Conservation (phyloP, 1,140 invertebrate species). For the Marisa cornuarietis region DNA sequence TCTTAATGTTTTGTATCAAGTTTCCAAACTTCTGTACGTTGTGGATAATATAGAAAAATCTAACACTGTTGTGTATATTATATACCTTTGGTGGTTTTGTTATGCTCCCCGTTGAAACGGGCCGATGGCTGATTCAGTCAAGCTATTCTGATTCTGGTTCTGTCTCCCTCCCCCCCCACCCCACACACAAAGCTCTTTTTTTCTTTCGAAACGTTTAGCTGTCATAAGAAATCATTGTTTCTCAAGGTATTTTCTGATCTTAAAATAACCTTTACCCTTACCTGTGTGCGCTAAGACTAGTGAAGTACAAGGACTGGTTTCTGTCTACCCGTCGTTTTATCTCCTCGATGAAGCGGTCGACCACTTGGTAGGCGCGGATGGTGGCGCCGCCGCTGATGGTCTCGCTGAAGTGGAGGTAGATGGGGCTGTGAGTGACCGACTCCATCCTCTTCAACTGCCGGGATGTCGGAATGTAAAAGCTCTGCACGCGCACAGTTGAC, state of each 20-base stretch:
- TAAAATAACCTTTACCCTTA: neutral
- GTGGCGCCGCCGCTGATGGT: conserved; percentile 68
- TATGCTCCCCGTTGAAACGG: too few relatives aligned
- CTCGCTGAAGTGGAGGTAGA: conserved; percentile 70
- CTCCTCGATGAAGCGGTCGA: conserved; percentile 67
- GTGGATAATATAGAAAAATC: too few relatives aligned
- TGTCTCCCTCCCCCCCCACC: neutral
- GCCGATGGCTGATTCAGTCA: too few relatives aligned
- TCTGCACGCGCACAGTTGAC: conserved; percentile 42
- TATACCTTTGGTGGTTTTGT: too few relatives aligned
- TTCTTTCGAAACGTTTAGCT: too few relatives aligned
- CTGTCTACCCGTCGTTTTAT: conserved; percentile 66
- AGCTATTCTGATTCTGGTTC: neutral
- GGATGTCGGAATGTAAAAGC: conserved; percentile 69
- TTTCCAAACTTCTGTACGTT: too few relatives aligned
- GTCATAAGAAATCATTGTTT: too few relatives aligned
- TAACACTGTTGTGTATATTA: too few relatives aligned
- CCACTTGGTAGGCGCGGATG: conserved; percentile 70
- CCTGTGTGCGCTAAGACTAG: conserved; percentile 57
- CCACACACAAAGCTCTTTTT: too few relatives aligned
- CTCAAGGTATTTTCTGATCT: too few relatives aligned
- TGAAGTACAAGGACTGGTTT: conserved; percentile 64
- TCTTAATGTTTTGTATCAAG: too few relatives aligned
- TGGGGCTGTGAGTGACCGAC: conserved; percentile 68
- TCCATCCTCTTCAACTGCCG: conserved; percentile 71